Base-by-base conservation (phyloP, 1,140 invertebrate species). In the Battus philenor region DNA sequence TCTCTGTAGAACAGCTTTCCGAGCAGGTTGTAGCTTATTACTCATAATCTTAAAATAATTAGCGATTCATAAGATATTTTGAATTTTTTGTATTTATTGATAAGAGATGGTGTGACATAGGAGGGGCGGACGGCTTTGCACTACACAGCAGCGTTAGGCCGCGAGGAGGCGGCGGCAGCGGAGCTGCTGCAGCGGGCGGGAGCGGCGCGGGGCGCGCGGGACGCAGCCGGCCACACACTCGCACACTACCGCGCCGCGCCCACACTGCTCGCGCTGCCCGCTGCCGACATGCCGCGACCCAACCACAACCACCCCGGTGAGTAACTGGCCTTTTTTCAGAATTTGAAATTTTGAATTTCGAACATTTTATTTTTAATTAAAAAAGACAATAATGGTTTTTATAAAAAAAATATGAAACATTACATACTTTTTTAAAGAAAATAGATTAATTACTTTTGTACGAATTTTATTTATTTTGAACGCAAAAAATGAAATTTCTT, bases 101-200 rank as follows among this genome's bases (percentile, higher is more conserved):
- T 24, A 5, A 24, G 18, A 9, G 4, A 22, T 1, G n/a, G 16
- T 17, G 4, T 44, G 11, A 5, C 24, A 0, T 43, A 81, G 77
- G 68, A 69, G 52, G 93, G 93, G 6, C 88, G 94, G 54, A 95
- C 92, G 6, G 89, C 94, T 2, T 87, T 96, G 30, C 95, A 96
- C 80, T 97, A 95, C 78, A 93, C 92, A 12, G 89, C 91, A 0
- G 89, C 89, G 30, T 7, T 22, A 7, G 90, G 91, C 49, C 88
- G 88, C 36, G 89, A 93, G 54, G 87, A 90, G 9, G 87, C 89
- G 18, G 68, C 75, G 0, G 88, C 91, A 41, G 93, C 93, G 84
- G 88, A 90, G 54, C 59, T 91, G 32, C 74, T 95, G 27, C 86
- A 90, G 47, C 83, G 88, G 29, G 89, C 89, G 20, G 93, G 93